Evolutionary conservation across 1,140 invertebrate genomes (phyloP), one percentile per base, ranked within the genome.

Genomic region (Babylonia areolata): DNA sequence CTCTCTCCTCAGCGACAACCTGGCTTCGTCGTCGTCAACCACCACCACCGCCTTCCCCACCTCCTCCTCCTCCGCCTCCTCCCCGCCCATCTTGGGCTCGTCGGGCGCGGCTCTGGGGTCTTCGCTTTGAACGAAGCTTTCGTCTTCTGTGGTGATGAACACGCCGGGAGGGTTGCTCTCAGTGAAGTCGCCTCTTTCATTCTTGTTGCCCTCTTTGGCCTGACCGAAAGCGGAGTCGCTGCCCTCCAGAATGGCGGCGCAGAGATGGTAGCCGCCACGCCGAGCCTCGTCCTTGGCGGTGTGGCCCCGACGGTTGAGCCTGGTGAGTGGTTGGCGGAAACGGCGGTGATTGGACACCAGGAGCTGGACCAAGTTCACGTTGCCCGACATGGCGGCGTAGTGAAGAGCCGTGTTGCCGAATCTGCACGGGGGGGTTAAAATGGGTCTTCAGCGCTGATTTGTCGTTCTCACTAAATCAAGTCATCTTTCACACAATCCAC

Each of bases 371-470:
- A 93, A 81, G 11, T 86, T 79, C 31, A 81, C 58, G 84, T 93
- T 92, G 28, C 91, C 92, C 23, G 89, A 85, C 58, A 87, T 84
- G 11, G 91, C 90, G 31, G 93, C 91, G 84, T 93, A 93, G 83
- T 94, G 92, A 23, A 94, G 89, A 2, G 92, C 90, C 0, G 92
- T 92, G 85, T 93, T 93, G 9, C 93, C 93, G 73, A 87, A 86
- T 23, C 82, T 84, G 64, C 3, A n/a, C 31, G n/a, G 17, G 46
- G 46, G n/a, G n/a, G n/a, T n/a, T n/a, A n/a, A n/a, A n/a, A n/a
- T n/a, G n/a, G n/a, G n/a, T n/a, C n/a, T n/a, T n/a, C n/a, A n/a
- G n/a, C n/a, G n/a, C n/a, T n/a, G n/a, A n/a, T n/a, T n/a, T n/a
- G n/a, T n/a, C n/a, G n/a, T n/a, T n/a, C n/a, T n/a, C n/a, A n/a